phyloP scores from a whole-genome alignment of 35 echinoderm and acorn worm species.

The Apostichopus parvimensis region DNA sequence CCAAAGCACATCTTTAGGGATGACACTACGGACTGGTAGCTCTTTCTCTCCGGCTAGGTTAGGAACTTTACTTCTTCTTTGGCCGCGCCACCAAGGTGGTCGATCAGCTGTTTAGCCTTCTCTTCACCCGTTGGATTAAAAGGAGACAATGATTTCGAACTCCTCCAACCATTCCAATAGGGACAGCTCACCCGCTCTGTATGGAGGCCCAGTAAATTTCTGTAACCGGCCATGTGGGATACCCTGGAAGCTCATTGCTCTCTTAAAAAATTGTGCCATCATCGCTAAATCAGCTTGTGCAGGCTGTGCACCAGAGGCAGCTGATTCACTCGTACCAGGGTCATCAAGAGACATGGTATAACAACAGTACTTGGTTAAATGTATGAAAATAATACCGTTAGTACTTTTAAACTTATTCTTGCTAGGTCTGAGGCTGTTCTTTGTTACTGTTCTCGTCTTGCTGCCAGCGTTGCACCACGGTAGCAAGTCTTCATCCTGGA shows the following conservation, averaged over 20 bases:
- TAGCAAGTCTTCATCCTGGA: too few species aligned
- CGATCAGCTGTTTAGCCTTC: conserved; percentile 12
- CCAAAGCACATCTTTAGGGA: fast-evolving
- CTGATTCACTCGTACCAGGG: neutral
- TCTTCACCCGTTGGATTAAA: neutral
- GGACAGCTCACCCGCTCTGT: conserved; percentile 17
- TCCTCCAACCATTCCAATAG: conserved; percentile 50
- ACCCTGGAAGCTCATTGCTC: neutral
- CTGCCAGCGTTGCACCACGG: too few species aligned
- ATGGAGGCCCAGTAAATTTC: neutral
- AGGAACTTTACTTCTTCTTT: conserved; percentile 49
- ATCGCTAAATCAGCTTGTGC: neutral
- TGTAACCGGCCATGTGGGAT: neutral
- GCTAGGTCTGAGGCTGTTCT: neutral
- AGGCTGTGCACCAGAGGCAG: neutral
- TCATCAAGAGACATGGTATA: neutral
- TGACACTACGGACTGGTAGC: fast-evolving
- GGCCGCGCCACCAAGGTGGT: conserved; percentile 43
- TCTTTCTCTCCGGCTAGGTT: fast-evolving
- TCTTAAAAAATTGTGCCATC: conserved; percentile 35
- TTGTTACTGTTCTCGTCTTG: neutral
- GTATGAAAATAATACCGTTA: neutral
- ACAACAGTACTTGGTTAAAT: neutral
- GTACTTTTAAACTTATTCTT: neutral
- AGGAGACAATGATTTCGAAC: conserved; percentile 29